Evolutionary conservation across 2,113 vertebrate species (phyloP).

Genomic region (Mungos mungo): DNA sequence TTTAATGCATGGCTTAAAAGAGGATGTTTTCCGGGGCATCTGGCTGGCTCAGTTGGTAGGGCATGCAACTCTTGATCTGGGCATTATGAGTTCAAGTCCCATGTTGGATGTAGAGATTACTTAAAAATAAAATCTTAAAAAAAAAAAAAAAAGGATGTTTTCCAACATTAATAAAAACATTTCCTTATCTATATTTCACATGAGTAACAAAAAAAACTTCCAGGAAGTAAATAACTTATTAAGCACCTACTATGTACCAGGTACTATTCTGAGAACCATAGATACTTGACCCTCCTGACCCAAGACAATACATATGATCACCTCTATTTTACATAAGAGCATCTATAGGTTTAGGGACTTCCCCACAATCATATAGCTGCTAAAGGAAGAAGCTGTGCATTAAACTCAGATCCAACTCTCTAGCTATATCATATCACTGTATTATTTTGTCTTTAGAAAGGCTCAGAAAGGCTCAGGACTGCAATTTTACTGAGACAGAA

Average conservation of each 20-base stretch:
- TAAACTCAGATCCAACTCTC: background rate
- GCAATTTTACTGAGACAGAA: background rate
- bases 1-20: background rate
- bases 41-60: background rate
- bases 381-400: background rate
- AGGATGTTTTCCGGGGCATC: background rate
- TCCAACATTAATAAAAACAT: constrained; percentile 15
- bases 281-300: background rate
- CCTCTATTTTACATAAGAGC: background rate
- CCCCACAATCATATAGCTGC: background rate
- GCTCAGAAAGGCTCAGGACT: background rate
- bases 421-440: background rate
- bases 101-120: background rate
- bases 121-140: background rate
- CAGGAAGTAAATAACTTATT: constrained; percentile 8
- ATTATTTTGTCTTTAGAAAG: background rate
- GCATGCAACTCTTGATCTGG: background rate
- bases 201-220: background rate
- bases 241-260: background rate
- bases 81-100: background rate
- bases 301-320: background rate
- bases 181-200: background rate
- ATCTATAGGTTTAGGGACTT: background rate
- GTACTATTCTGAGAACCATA: background rate
- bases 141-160: background rate